These are phyloP conservation scores for Electrona antarctica DNA, from an alignment of 2,113 vertebrate species.

Conservation along the genomic window DNA sequence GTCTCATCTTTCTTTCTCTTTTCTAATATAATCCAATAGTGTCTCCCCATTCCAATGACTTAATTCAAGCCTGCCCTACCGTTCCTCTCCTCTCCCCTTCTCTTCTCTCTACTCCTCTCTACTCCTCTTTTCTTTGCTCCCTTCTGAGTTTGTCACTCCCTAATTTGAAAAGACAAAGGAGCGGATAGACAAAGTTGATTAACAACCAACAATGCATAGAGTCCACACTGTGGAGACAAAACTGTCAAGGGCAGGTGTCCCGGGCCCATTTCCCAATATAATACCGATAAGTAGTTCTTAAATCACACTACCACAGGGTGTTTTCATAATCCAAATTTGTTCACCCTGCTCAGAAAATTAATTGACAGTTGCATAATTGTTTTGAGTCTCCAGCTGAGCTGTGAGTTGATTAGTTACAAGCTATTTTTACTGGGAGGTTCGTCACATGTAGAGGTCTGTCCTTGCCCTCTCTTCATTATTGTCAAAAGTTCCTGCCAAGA, in stretches of 20 bases:
- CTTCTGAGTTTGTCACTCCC: constrained; percentile 24
- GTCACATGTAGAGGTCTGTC: too few relatives aligned
- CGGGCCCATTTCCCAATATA: neutral
- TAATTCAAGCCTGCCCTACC: constrained; percentile 26
- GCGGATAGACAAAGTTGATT: constrained; percentile 1
- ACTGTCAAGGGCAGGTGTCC: constrained; percentile 1
- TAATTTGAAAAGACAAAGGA: constrained; percentile 44
- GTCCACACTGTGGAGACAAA: neutral
- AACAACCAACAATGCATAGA: constrained; percentile 2
- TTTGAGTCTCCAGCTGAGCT: neutral
- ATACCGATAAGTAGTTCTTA: neutral
- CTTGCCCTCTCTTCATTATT: too few relatives aligned
- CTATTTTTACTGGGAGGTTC: too few relatives aligned
- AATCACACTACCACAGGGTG: neutral
- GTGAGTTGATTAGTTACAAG: too few relatives aligned
- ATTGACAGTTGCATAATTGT: constrained; percentile 1
- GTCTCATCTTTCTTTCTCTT: neutral
- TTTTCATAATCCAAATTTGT: constrained; percentile 27
- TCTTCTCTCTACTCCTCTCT: constrained; percentile 8
- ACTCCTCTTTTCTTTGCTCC: constrained; percentile 15
- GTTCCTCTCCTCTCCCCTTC: constrained; percentile 7
- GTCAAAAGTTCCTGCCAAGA: too few relatives aligned
- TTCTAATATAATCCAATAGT: constrained; percentile 35
- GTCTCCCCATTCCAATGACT: constrained; percentile 50
- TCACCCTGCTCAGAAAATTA: constrained; percentile 3